Percentiles rank a stretch among this genome's conserved stretches.
These are phyloP conservation scores for Drosophila kanapiae DNA, from an alignment of 1,140 invertebrate genomes.

Conservation along the genomic window DNA sequence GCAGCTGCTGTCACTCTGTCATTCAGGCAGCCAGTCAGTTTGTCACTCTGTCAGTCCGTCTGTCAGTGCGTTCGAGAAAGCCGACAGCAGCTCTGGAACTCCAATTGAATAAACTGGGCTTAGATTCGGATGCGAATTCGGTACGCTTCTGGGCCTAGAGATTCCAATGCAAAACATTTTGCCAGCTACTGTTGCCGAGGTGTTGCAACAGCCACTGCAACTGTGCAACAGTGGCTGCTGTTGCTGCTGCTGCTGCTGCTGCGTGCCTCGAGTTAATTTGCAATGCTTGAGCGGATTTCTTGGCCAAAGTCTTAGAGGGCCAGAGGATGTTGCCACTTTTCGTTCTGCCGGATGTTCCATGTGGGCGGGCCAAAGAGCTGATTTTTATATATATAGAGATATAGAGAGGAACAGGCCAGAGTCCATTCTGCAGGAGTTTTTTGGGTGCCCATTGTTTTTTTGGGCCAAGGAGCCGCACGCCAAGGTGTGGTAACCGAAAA, in stretches of 20 bases:
- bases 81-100: conserved; percentile 56
- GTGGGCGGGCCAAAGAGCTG: conserved; percentile 20
- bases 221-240: conserved; percentile 19
- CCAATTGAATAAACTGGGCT: conserved; percentile 63
- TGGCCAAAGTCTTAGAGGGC: conserved; percentile 46
- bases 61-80: conserved; percentile 49
- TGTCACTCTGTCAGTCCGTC: conserved; percentile 45
- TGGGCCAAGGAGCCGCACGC: conserved; percentile 2
- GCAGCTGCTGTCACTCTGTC: conserved; percentile 59
- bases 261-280: conserved; percentile 62
- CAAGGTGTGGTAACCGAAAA: conserved; percentile 70
- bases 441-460: conserved; percentile 27
- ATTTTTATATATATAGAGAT: not conserved
- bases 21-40: conserved; percentile 52
- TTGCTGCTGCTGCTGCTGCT: conserved; percentile 40
- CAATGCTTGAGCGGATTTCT: conserved; percentile 79
- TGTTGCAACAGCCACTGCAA: conserved; percentile 47
- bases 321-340: conserved; percentile 63
- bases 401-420: not conserved
- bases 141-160: conserved; percentile 17
- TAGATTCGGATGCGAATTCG: conserved; percentile 17
- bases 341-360: conserved; percentile 59
- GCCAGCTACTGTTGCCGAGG: conserved; percentile 54
- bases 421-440: conserved; percentile 39
- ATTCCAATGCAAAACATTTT: conserved; percentile 50